Percentiles rank a stretch among this genome's conserved stretches.
Evolutionary conservation across 2,888 invertebrate species (phyloP).

Genomic region (Isotomurus palustris): DNA sequence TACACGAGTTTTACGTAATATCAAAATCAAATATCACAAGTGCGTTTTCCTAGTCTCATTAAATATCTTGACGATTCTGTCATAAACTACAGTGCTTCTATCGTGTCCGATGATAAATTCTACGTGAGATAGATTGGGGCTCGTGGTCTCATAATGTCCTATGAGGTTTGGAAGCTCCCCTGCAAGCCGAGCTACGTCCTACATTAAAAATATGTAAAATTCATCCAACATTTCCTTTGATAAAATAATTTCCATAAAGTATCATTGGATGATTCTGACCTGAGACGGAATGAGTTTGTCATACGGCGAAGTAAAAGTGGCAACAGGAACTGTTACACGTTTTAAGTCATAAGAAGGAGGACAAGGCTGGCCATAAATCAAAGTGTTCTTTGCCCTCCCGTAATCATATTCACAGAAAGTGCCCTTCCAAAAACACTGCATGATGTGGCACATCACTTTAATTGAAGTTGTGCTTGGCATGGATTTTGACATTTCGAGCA

Average conservation of each 20-base stretch:
- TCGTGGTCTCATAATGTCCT: background rate
- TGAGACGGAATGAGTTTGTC: background rate
- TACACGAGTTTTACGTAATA: too few relatives aligned
- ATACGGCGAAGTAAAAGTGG: background rate
- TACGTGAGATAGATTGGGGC: background rate
- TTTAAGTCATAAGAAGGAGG: slow-evolving; percentile 63
- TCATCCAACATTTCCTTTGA: too few relatives aligned
- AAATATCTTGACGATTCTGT: background rate
- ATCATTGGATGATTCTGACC: too few relatives aligned
- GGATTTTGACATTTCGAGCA: background rate
- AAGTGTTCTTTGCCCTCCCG: slow-evolving; percentile 58
- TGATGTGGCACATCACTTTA: background rate
- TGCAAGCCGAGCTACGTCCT: background rate
- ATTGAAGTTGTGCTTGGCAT: background rate
- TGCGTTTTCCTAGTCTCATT: too few relatives aligned
- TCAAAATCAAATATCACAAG: too few relatives aligned
- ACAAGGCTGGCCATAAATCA: slow-evolving; percentile 55
- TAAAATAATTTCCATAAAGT: too few relatives aligned
- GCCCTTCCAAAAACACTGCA: background rate
- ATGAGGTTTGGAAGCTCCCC: background rate
- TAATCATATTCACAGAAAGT: slow-evolving; percentile 62
- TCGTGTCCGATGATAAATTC: background rate
- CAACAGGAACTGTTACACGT: slow-evolving; percentile 52
- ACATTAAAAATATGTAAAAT: too few relatives aligned
- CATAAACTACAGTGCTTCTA: background rate